Evolutionary conservation across 1,140 invertebrate species (phyloP).

Genomic region (Drosophila busckii): DNA sequence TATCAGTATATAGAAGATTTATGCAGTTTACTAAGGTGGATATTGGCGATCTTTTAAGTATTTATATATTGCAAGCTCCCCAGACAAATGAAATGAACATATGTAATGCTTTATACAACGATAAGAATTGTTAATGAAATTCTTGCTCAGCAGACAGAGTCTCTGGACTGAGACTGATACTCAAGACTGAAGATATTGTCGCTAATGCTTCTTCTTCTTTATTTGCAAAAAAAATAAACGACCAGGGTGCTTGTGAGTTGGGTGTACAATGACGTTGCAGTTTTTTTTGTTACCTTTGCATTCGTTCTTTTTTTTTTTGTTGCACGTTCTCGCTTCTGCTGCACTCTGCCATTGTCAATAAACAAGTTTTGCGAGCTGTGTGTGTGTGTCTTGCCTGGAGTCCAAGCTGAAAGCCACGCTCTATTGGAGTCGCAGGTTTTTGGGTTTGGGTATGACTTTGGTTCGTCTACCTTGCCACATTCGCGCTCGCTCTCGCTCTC

Average conservation of each 20-base stretch:
- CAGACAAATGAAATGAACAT: too few species aligned
- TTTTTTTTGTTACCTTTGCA: conserved; percentile 33
- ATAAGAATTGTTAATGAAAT: too few species aligned
- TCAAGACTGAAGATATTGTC: too few species aligned
- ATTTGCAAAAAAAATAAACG: too few species aligned
- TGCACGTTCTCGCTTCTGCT: conserved; percentile 25
- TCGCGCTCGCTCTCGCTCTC: background rate
- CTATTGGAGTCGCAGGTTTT: conserved; percentile 50
- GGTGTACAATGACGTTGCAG: conserved; percentile 60
- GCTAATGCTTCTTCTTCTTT: too few species aligned
- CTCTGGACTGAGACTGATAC: too few species aligned
- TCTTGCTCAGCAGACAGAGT: too few species aligned
- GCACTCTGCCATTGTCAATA: conserved; percentile 9
- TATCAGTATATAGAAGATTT: too few species aligned
- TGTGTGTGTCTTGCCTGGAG: background rate
- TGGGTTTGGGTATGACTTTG: conserved; percentile 41
- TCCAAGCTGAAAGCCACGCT: conserved; percentile 45
- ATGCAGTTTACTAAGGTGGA: too few species aligned
- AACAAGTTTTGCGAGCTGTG: conserved; percentile 17
- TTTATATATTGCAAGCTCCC: too few species aligned
- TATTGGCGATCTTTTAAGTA: too few species aligned
- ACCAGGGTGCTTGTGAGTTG: background rate
- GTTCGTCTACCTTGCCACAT: conserved; percentile 68
- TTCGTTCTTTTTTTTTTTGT: conserved; percentile 39
- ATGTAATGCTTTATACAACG: too few species aligned